Evolutionary conservation across 2,797 vertebrate genomes (phyloP), one percentile per base, ranked within the genome.

Genomic region (Gadopsis marmoratus): DNA sequence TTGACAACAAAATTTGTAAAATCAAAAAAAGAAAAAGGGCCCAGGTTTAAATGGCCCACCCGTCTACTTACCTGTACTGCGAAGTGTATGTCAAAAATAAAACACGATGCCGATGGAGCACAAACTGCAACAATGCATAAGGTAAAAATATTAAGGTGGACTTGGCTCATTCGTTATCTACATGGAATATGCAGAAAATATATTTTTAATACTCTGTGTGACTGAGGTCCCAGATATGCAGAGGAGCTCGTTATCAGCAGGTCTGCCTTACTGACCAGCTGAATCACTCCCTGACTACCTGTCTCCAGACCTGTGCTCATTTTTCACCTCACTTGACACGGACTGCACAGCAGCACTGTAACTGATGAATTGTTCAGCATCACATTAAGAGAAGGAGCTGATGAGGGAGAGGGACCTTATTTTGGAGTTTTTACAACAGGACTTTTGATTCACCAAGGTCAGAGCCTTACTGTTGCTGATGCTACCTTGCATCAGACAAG

Each of bases 241-340:
- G 87, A 80, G 58, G 48, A 69, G 71, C 76, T 83, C 78, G 81
- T 89, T 84, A 85, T 37, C 48, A 51, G 58, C 60, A 68, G 41
- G 14, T 68, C 81, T 76, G 33, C 64, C 53, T 71, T 65, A 23
- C 74, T 82, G 72, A 83, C 79, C 77, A 58, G 51, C 76, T 79
- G 71, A 84, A 79, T 85, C 78, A 31, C 69, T 82, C 45, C 26
- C 45, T 31, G 35, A 26, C 47, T 77, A 16, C 5, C 31, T 21
- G n/a, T 53, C 48, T 79, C 9, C 56, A 81, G 23, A 87, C 63
- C 68, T 2, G 11, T 10, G 65, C 63, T 78, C 35, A 56, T 23
- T 65, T 73, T 58, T 86, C 58, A 79, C 79, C 76, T 80, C 68
- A 75, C 68, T 71, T 67, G 81, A 85, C 63, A 71, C 48, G 29